Conservation (phyloP, 2,113 vertebrate species). For the Salvelinus sp. region DNA sequence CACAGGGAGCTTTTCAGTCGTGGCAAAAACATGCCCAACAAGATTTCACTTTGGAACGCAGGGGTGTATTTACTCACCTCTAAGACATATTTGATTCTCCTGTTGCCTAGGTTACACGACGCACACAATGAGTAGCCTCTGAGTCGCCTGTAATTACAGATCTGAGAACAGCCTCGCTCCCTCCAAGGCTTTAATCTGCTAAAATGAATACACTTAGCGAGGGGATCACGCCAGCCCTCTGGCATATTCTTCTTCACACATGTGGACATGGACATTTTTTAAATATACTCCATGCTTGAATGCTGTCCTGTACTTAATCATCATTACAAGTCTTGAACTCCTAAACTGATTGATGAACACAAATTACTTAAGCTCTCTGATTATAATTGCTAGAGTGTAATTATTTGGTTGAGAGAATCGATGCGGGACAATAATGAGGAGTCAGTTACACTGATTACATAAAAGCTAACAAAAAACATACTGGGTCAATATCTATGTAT, state of each 20-base stretch:
- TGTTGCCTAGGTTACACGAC: conserved; percentile 67
- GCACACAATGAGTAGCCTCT: conserved; percentile 61
- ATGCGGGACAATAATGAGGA: not conserved
- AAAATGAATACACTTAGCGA: conserved; percentile 52
- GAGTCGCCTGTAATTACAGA: conserved; percentile 71
- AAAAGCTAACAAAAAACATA: not conserved
- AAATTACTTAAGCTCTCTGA: not conserved
- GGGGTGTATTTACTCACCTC: conserved; percentile 68
- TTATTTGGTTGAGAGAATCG: too few relatives aligned
- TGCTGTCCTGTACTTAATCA: not conserved
- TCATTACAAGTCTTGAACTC: conserved; percentile 43
- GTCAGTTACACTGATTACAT: not conserved
- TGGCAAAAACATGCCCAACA: conserved; percentile 61
- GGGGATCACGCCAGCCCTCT: conserved; percentile 27
- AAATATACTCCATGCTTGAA: conserved; percentile 16
- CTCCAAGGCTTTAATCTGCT: conserved; percentile 66
- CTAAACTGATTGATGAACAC: not conserved
- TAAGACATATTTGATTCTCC: conserved; percentile 65
- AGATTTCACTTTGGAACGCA: conserved; percentile 62
- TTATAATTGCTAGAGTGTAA: too few relatives aligned
- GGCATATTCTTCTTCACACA: conserved; percentile 39
- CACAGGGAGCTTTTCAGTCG: conserved; percentile 34
- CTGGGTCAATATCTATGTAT: not conserved
- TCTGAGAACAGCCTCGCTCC: conserved; percentile 51
- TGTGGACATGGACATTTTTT: conserved; percentile 38